Evolutionary conservation across 1,140 invertebrate genomes (phyloP), one percentile per base, ranked within the genome.

Genomic region (Drosophila pseudoobscura): DNA sequence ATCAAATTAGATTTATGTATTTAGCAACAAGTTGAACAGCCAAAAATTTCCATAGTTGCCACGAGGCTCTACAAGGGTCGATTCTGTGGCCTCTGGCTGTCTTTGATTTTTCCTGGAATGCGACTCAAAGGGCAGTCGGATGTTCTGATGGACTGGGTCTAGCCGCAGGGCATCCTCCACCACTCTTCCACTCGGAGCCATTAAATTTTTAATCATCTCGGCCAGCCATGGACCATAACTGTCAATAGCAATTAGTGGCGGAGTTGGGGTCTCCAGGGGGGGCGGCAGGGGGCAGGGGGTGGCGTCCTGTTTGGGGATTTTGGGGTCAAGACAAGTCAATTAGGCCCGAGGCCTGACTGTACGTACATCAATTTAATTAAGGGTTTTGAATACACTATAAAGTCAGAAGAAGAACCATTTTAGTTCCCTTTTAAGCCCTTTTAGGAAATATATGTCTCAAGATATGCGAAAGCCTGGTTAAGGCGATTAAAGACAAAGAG

Each of bases 191-290:
- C 45, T 69, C 56, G 47, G 55, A 43, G 39, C 52, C 74, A 82
- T 71, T 65, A 66, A 78, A 82, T 87, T 76, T 87, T 87, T 85
- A 87, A 82, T 78, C 80, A 76, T 74, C 47, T 51, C 46, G 45
- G 11, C 35, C 35, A 39, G 7, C 52, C 53, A 54, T 60, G 24
- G n/a, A 63, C 77, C 69, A 73, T 57, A 70, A 70, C 76, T 80
- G 72, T 85, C 80, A 85, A 73, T 85, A 59, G 66, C 78, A 87
- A 85, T 87, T 83, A 82, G 72, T 74, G 57, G 57, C 5, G 11
- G 35, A 35, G 31, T 35, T 39, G 11, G n/a, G 59, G 59, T 66
- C 35, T 55, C 46, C 13, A 17, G 20, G 20, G 2, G 1, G 20
- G 52, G 31, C 0, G 52, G 31, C 0, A 15, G 2, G 1, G 20